These are phyloP conservation scores for Chrysemys picta DNA, from an alignment of 2,113 vertebrate genomes.

Conservation along the genomic window DNA sequence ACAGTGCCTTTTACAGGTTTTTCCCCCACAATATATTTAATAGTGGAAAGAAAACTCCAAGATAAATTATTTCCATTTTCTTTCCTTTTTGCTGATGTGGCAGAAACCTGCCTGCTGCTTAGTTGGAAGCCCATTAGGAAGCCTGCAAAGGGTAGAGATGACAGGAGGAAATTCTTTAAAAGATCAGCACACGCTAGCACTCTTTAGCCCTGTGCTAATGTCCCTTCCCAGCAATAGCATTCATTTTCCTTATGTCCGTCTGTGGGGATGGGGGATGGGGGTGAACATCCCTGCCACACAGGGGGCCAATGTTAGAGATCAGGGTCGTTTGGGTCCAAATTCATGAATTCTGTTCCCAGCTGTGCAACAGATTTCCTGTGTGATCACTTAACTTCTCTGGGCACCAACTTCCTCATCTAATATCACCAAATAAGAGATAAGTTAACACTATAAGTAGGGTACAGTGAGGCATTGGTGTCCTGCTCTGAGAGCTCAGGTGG, in stretches of 20 bases:
- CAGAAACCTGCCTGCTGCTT: neutral
- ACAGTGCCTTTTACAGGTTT: neutral
- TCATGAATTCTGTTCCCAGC: neutral
- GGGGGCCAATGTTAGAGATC: fast-evolving
- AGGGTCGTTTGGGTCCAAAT: fast-evolving
- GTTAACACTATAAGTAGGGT: neutral
- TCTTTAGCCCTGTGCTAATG: neutral
- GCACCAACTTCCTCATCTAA: neutral
- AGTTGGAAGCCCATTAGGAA: neutral
- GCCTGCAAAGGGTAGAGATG: neutral
- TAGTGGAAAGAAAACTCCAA: neutral
- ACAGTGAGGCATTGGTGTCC: neutral
- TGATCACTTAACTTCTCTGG: neutral
- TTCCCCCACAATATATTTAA: neutral
- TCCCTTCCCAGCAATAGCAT: neutral
- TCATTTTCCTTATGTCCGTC: neutral
- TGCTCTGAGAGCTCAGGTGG: neutral
- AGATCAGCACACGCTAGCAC: fast-evolving
- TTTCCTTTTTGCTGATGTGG: neutral
- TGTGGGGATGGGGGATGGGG: fast-evolving
- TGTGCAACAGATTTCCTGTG: neutral
- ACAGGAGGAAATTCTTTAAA: neutral
- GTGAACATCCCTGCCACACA: too few relatives aligned
- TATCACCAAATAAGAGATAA: neutral
- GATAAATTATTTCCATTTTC: neutral